Base-by-base conservation (phyloP, 1,140 invertebrate species). In the Lepidurus couesii region DNA sequence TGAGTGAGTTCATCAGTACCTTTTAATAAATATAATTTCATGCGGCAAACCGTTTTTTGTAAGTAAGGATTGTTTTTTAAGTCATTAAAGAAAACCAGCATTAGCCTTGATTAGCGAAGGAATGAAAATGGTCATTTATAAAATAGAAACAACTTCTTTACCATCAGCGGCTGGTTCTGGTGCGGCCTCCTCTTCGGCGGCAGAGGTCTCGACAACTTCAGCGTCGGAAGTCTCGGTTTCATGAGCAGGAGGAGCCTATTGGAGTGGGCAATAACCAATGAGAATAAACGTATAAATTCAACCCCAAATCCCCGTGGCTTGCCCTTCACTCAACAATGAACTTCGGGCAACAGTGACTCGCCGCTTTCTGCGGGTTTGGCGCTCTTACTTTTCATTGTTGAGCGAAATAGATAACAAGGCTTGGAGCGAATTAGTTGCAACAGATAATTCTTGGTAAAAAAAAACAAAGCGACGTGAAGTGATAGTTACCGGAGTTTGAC, bases 41-140 rank as follows among this genome's bases (percentile, higher is more conserved):
- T 82, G 80, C 44, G 81, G 77, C 34, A 76, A 26, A 26, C 76
- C 74, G 4, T 74, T 74, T 45, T 78, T 74, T 42, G 42, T 73
- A 73, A 75, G 73, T 42, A 77, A 75, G 79, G 80, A 44, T 42
- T 77, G 82, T 76, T 81, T 85, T 77, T 13, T 44, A 21, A 44
- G 26, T 16, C 42, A 44, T 75, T 16, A 16, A 7, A 42, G 42
- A n/a, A 43, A 42, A 42, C 42, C 75, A 10, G 75, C 42, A 24
- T 42, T 16, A 26, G n/a, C 7, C 34, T 34, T 34, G 34, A 34
- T 34, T 34, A 34, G 34, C 34, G 34, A 34, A 34, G 34, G 34
- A 34, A 34, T 34, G 34, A 34, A 34, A 81, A 77, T 0, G 2
- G 2, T 34, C 34, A 3, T 34, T 34, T 34, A 34, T 34, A 4